Evolutionary conservation across 2,113 vertebrate species (phyloP), one percentile per base, ranked within the genome.

Genomic region (Gobius niger): DNA sequence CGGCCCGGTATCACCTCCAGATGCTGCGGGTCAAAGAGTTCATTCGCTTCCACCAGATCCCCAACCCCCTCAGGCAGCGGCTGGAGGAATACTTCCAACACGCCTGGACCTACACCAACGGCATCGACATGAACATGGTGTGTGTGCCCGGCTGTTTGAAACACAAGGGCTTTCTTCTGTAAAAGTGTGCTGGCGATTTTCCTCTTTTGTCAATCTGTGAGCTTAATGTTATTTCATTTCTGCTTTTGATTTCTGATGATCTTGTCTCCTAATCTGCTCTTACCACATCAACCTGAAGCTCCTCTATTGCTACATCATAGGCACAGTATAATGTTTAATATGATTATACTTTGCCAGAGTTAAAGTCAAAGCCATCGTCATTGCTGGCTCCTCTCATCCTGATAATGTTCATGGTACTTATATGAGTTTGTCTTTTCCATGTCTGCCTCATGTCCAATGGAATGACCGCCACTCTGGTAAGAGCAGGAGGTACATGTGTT

Each of bases 51-150:
- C 97, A 99, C 82, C 97, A 99, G 90, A 99, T 99, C 76, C 97
- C 97, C 0, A 98, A 98, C 87, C 97, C 96, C 0, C 91, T 99
- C 83, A 86, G 96, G 46, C 97, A 99, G 81, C 90, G 97, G 42
- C 94, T 99, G 62, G 97, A 99, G 89, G 97, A 99, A 53, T 99
- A 99, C 75, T 99, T 99, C 91, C 96, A 99, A 76, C 98, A 99
- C 0, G 97, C 98, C 0, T 99, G 98, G 97, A 96, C 95, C 0
- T 99, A 99, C 91, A 99, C 98, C 88, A 99, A 99, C 46, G 98
- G 98, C 91, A 98, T 99, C 80, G 98, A 99, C 89, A 98, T 99
- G 98, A 99, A 99, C 81, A 98, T 98, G 97, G 98, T 99, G 40
- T 40, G 50, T 46, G 62, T 7, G 7, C 2, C 6, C 9, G 44